Percentiles rank a stretch among this genome's conserved stretches.
Evolutionary conservation across 2,888 invertebrate species (phyloP).

Genomic region (Caenorhabditis sulstoni): DNA sequence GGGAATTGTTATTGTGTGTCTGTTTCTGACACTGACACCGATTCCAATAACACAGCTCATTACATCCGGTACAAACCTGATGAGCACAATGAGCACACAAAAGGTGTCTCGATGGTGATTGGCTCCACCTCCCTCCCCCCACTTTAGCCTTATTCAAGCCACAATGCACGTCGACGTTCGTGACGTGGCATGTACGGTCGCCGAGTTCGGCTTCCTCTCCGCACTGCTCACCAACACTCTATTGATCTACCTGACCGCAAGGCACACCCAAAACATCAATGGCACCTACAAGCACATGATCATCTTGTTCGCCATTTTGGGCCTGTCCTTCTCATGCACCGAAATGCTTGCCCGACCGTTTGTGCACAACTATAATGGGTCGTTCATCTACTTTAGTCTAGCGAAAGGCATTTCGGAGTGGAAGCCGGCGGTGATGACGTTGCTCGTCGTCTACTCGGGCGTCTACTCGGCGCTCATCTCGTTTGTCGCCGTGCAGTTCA

Average conservation of each 20-base stretch:
- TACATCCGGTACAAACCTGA: too few species aligned
- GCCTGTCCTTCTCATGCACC: constrained; percentile 1
- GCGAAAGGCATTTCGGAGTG: constrained; percentile 3
- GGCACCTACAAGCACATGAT: constrained; percentile 38
- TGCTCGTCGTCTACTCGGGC: not conserved
- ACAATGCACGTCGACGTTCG: not conserved
- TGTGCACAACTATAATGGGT: constrained; percentile 6
- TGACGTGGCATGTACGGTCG: not conserved
- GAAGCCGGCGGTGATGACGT: not conserved
- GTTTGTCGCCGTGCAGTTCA: constrained; percentile 38
- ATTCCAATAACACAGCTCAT: too few species aligned
- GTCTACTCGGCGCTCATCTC: constrained; percentile 16
- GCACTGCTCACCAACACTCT: constrained; percentile 2
- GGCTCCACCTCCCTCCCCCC: too few species aligned
- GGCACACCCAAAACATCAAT: constrained; percentile 17
- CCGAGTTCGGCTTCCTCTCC: constrained; percentile 4
- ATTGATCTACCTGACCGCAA: constrained; percentile 37
- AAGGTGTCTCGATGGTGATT: too few species aligned
- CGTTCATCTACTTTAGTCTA: constrained; percentile 17
- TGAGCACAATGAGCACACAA: too few species aligned
- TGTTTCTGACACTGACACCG: too few species aligned
- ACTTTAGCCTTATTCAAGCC: too few species aligned
- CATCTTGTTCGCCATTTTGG: not conserved
- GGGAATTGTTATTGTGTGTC: too few species aligned
- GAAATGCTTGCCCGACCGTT: constrained; percentile 8